These are phyloP conservation scores for Thecophora atra DNA, from an alignment of 2,888 invertebrate species.

Conservation along the genomic window DNA sequence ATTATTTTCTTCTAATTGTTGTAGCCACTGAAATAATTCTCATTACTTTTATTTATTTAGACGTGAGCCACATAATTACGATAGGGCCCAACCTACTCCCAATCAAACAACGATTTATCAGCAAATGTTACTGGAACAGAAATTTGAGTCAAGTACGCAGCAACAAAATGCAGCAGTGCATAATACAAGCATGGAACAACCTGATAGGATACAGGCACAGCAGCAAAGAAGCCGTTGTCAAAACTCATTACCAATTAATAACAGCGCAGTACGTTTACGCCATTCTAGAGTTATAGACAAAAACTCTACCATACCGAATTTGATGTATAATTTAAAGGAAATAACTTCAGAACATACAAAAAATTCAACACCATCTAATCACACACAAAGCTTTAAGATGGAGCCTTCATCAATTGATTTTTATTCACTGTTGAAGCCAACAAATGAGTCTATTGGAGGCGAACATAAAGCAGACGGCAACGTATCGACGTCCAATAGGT, in stretches of 20 bases:
- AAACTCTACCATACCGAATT: background rate
- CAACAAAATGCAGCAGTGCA: conserved; percentile 43
- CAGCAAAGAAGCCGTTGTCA: conserved; percentile 44
- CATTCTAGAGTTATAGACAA: background rate
- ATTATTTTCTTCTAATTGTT: too few species aligned
- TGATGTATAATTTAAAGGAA: background rate
- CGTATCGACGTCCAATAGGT: conserved; percentile 54
- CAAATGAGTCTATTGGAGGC: conserved; percentile 47
- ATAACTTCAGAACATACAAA: background rate
- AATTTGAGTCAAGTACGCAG: conserved; percentile 55
- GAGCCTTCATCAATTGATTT: conserved; percentile 57
- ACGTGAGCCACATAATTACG: conserved; percentile 66
- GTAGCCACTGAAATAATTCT: background rate
- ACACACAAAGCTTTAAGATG: conserved; percentile 52
- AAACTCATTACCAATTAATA: conserved; percentile 1
- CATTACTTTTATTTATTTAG: conserved; percentile 41
- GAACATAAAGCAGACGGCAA: conserved; percentile 35
- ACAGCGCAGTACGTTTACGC: background rate
- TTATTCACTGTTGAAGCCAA: conserved; percentile 50
- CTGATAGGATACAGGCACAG: conserved; percentile 45
- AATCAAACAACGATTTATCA: conserved; percentile 67
- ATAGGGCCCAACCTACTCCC: conserved; percentile 65
- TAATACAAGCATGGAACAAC: conserved; percentile 50
- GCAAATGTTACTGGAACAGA: conserved; percentile 65
- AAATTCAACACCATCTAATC: conserved; percentile 4